phyloP scores from a whole-genome alignment of 2,797 vertebrate species.

The Centroberyx gerrardi region DNA sequence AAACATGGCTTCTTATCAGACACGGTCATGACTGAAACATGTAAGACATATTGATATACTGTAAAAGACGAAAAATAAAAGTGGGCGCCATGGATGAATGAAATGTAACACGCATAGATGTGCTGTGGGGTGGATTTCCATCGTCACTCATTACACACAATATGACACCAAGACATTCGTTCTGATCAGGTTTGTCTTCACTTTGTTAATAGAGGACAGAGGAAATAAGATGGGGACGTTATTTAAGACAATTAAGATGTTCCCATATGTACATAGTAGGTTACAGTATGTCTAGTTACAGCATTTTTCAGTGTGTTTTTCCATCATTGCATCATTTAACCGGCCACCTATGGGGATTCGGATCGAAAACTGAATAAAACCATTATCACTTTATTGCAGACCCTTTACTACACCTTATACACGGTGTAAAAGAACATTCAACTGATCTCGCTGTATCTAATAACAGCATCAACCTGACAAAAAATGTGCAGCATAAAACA shows the following conservation, averaged over 20 bases:
- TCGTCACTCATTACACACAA: neutral
- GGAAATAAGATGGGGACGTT: neutral
- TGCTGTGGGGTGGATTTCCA: neutral
- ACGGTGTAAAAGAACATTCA: neutral
- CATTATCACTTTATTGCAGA: conserved; percentile 15
- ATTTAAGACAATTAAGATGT: neutral
- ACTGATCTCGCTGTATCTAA: neutral
- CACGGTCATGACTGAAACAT: neutral
- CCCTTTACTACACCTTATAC: neutral
- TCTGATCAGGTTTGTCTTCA: neutral
- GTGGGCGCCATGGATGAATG: neutral
- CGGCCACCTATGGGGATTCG: neutral
- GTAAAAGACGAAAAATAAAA: conserved; percentile 10
- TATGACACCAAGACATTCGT: neutral
- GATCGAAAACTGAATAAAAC: conserved; percentile 14
- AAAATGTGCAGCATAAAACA: conserved; percentile 6
- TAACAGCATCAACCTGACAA: conserved; percentile 7
- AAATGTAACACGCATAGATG: conserved; percentile 15
- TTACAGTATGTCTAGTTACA: neutral
- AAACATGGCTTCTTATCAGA: conserved; percentile 30
- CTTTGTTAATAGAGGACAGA: neutral
- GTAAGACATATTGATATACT: neutral
- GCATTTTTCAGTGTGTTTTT: conserved; percentile 13
- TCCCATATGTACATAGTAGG: neutral
- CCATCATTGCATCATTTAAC: neutral